Percentiles rank a stretch among this genome's conserved stretches.
phyloP scores from a whole-genome alignment of 2,797 vertebrate genomes.

The Lithobates pipiens region DNA sequence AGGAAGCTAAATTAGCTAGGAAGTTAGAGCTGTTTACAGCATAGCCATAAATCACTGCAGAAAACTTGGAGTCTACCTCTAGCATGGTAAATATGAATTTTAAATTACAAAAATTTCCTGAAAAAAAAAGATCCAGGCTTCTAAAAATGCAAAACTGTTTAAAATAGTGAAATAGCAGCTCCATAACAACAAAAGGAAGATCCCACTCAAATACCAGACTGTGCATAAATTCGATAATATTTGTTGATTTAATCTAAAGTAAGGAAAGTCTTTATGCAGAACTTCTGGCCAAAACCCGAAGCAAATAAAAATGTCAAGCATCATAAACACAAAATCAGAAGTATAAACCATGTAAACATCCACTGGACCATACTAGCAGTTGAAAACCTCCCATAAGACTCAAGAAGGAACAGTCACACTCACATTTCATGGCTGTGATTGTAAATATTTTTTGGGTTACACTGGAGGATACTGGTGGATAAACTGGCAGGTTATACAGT shows the following conservation, averaged over 20 bases:
- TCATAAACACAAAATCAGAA: slow-evolving; percentile 12
- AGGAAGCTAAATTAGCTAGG: no score
- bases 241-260: not conserved
- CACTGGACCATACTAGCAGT: not conserved
- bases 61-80: no score
- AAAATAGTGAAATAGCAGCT: no score
- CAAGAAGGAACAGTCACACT: not conserved
- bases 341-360: not conserved
- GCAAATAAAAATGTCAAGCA: slow-evolving; percentile 26
- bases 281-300: not conserved
- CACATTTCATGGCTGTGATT: slow-evolving; percentile 11
- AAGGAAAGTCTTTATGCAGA: not conserved
- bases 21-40: no score
- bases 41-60: no score
- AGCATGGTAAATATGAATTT: no score
- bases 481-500: slow-evolving; percentile 8
- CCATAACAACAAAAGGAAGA: not conserved
- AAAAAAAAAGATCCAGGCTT: no score
- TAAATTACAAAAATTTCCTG: no score
- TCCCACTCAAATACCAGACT: not conserved
- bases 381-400: not conserved
- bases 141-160: no score
- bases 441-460: not conserved
- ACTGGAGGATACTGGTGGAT: not conserved
- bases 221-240: not conserved